Base-by-base conservation (phyloP, 2,113 vertebrate genomes). In the Laticauda laticaudata region DNA sequence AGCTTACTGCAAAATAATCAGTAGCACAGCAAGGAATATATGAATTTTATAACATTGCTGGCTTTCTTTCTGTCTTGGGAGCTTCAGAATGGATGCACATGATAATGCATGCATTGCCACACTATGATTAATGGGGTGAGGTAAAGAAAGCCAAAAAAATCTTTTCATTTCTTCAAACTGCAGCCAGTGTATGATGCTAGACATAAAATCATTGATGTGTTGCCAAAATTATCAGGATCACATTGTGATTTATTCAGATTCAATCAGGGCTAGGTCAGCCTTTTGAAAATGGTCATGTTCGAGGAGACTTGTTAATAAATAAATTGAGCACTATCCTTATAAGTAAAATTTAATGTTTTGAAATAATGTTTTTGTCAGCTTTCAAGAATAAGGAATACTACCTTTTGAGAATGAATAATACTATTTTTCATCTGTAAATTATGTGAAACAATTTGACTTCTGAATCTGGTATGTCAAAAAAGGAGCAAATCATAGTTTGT, bases 61-160 rank as follows among this genome's bases (percentile, higher is more conserved):
- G 93, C 57, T 95, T 95, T 90, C 88, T 95, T 93, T 96, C 95
- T 97, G 96, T 96, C 95, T 96, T 95, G 96, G 94, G 92, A 95
- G 85, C 75, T 89, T 95, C 54, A 96, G 95, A 18, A 92, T 94
- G 87, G 90, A 95, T 95, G 92, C 91, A 87, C 7, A 86, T 91
- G 53, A 86, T 94, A 94, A 95, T 92, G 87, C 95, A 95, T 94
- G 92, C 95, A 95, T 96, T 95, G n/a, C 92, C 93, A 94, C 96
- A 93, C 94, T 95, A 95, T 97, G 94, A 95, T 96, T 97, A 97
- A 97, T 97, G 96, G 97, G 96, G 94, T 88, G 96, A 97, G 94
- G 96, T 96, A 97, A 95, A 95, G 94, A 96, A 96, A 93, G 34
- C 75, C 34, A 43, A 87, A 0, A n/a, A 94, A 92, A 0, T 89